phyloP scores from a whole-genome alignment of 2,888 invertebrate genomes.

The Plagiodera versicolora region DNA sequence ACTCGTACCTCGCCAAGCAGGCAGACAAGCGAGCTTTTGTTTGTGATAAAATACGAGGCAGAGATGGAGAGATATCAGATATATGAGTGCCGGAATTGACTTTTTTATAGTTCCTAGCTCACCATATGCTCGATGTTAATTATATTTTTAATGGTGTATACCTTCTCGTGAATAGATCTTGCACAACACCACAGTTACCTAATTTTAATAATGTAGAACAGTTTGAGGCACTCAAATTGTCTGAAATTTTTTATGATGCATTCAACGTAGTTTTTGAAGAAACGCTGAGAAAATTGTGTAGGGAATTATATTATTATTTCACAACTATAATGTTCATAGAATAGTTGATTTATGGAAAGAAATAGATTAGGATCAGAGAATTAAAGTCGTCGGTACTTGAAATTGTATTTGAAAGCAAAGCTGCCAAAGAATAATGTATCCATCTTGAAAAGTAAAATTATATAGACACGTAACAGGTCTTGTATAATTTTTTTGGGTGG shows the following conservation, averaged over 20 bases:
- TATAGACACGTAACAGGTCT: too few species aligned
- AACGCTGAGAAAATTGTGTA: too few species aligned
- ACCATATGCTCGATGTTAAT: slow-evolving; percentile 17
- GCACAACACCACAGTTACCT: slow-evolving; percentile 15
- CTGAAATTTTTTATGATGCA: background rate
- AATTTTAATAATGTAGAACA: slow-evolving; percentile 8
- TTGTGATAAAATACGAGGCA: background rate
- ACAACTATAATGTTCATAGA: too few species aligned
- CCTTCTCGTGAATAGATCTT: slow-evolving; percentile 12
- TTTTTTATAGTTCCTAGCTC: slow-evolving; percentile 7
- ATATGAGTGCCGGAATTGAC: background rate
- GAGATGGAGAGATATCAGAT: slow-evolving; percentile 2
- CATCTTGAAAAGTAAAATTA: too few species aligned
- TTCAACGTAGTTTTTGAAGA: background rate
- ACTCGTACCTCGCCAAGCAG: background rate
- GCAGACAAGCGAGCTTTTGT: slow-evolving; percentile 13
- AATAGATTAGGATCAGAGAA: too few species aligned
- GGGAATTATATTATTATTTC: too few species aligned
- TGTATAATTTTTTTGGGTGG: too few species aligned
- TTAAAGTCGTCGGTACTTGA: too few species aligned
- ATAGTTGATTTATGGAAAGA: too few species aligned
- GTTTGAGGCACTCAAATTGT: slow-evolving; percentile 3
- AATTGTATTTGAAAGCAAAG: too few species aligned
- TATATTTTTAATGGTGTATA: slow-evolving; percentile 12
- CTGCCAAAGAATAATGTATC: too few species aligned